These are phyloP conservation scores for Emberiza fucata DNA, from an alignment of 2,113 vertebrate genomes.

Conservation along the genomic window DNA sequence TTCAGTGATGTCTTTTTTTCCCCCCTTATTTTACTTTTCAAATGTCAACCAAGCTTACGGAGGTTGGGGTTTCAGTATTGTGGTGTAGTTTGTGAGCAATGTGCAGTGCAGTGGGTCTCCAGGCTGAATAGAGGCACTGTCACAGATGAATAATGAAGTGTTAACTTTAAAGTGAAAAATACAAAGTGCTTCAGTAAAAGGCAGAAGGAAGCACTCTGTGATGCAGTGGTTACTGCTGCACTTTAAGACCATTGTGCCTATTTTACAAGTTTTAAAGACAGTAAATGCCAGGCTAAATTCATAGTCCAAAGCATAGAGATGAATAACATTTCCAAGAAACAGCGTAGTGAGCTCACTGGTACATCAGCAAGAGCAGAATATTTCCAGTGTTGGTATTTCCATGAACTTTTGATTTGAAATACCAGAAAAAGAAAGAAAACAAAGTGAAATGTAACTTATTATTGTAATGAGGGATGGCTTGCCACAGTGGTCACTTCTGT, in stretches of 20 bases:
- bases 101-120: not conserved
- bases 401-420: not conserved
- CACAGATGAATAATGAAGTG: not conserved
- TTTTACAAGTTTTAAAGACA: conserved; percentile 2
- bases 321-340: conserved; percentile 45
- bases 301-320: not conserved
- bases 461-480: conserved; percentile 10
- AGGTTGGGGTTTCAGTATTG: not conserved
- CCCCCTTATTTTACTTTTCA: not conserved
- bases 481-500: not conserved
- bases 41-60: not conserved
- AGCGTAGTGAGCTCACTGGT: not conserved
- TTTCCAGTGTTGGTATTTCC: conserved; percentile 24
- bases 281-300: conserved; percentile 26
- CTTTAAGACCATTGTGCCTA: not conserved
- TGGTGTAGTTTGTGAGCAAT: not conserved
- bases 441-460: conserved; percentile 19
- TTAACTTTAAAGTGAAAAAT: not conserved
- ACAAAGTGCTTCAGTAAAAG: not conserved
- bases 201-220: not conserved
- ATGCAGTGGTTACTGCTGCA: not conserved
- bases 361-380: not conserved
- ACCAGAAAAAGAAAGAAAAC: conserved; percentile 37
- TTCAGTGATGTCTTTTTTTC: not conserved
- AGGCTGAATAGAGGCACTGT: not conserved